Evolutionary conservation across 2,888 invertebrate species (phyloP), one percentile per base, ranked within the genome.

Genomic region (Drosophila tanythrix): DNA sequence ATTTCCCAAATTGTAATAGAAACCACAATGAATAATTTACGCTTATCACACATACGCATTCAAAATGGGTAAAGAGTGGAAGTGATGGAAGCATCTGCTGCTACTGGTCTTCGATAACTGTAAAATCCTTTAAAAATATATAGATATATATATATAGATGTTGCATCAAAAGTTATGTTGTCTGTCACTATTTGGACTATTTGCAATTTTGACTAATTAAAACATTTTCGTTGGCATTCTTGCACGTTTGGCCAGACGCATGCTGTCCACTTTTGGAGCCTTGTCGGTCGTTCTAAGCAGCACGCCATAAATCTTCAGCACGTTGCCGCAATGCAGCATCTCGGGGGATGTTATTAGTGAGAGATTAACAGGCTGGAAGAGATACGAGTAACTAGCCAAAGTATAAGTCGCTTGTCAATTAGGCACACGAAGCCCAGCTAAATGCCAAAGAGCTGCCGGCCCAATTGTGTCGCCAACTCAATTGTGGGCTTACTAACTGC

Each of bases 401-500:
- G 46, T 63, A 35, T 21, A 68, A 58, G 56, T n/a, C 62, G 82
- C 72, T 79, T 90, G 86, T 90, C 86, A 86, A 86, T 86, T 86
- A 86, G 87, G 76, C 74, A 53, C 65, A 52, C 51, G 51, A 76
- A 55, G 63, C 40, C 62, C 76, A 70, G 74, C 36, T 69, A 78
- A 79, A 79, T 81, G 82, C 72, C 76, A 85, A 76, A 61, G 65
- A 35, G 70, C 74, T 73, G 89, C 74, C 88, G 81, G 69, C 70
- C 90, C 88, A 90, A 90, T 86, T 89, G 80, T 76, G 89, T 81
- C 74, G 80, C 74, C 80, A 76, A 67, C 73, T 82, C 83, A 86
- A 88, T 85, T 86, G 83, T 89, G 69, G 70, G 85, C 74, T 86
- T 79, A 76, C 74, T 72, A 82, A 81, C 84, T 85, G 63, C 69